Evolutionary conservation across 2,113 vertebrate species (phyloP), one percentile per base, ranked within the genome.

Genomic region (Pseudopipra pipra): DNA sequence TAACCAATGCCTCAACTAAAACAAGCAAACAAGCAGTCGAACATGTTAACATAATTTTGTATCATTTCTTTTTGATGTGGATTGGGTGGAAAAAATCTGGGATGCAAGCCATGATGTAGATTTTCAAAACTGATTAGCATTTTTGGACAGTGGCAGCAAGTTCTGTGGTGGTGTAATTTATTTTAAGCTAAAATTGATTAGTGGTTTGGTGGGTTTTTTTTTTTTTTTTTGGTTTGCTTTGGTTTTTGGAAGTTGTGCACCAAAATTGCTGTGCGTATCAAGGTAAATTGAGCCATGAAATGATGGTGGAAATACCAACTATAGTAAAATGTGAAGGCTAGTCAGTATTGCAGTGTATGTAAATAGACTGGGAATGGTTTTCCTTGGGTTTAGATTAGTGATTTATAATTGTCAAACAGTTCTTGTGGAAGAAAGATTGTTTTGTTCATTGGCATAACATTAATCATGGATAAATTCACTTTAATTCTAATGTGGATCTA

Each of bases 61-160:
- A 98, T 98, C 96, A 97, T 97, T 97, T 97, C 96, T 93, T 78
- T 97, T 96, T 97, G 97, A 98, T 97, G 95, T 93, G 97, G 97
- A 95, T 97, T 91, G 96, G 94, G 97, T 94, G 87, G 95, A 97
- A 97, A 62, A 95, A 96, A 95, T 97, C 97, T 97, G 97, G 97
- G 97, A 97, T 43, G 86, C 80, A 62, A 97, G 98, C 97, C 98
- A 98, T 90, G 79, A 92, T 97, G 97, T 91, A 96, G 96, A 97
- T 96, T 96, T 97, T 97, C 95, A 97, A 97, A 98, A 97, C 46
- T 92, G 97, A 98, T 98, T 96, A 98, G 94, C 96, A 96, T 97
- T 97, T 97, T 96, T 97, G 97, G 97, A 97, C 96, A 95, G 91
- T 93, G 95, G 96, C 82, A 94, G 88, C 79, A 83, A 92, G 96